Evolutionary conservation across 2,797 vertebrate genomes (phyloP).

Genomic region (Phrynocephalus guinanensis): DNA sequence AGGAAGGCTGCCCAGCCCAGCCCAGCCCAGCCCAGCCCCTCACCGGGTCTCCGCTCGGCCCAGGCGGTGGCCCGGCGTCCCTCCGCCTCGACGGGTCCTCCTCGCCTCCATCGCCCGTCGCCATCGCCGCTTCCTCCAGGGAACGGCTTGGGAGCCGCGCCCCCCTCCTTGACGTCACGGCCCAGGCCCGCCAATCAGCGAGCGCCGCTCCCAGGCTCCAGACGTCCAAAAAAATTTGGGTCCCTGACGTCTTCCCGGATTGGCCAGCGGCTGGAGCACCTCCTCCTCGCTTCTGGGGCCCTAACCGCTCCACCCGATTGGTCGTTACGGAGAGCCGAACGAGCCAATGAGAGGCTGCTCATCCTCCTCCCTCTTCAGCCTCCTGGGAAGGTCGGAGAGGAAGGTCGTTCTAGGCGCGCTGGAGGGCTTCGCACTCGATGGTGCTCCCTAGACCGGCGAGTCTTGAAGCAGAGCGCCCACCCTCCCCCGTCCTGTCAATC

Average conservation of each 20-base stretch:
- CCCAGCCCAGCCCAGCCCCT: neutral
- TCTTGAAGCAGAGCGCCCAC: neutral
- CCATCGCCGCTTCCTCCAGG: conserved; percentile 1
- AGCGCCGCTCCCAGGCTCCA: no score
- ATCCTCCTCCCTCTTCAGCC: no score
- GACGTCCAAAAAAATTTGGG: neutral
- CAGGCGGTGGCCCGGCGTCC: neutral
- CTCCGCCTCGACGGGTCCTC: neutral
- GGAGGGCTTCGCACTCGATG: neutral
- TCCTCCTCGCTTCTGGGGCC: neutral
- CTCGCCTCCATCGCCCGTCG: neutral
- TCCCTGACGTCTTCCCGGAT: neutral
- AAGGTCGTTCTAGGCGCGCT: conserved; percentile 1
- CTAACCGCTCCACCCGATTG: neutral
- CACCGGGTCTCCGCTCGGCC: neutral
- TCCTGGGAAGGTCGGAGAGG: no score
- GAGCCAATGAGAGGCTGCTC: neutral
- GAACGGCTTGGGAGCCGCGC: fast-evolving
- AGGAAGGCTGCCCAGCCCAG: neutral
- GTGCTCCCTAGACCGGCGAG: neutral
- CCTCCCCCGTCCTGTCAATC: no score
- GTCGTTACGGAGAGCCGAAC: neutral
- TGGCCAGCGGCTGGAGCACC: neutral
- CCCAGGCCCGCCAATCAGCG: neutral
- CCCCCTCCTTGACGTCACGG: fast-evolving